Evolutionary conservation across 2,888 invertebrate species (phyloP).

Genomic region (Lasioglossum oenotherae): DNA sequence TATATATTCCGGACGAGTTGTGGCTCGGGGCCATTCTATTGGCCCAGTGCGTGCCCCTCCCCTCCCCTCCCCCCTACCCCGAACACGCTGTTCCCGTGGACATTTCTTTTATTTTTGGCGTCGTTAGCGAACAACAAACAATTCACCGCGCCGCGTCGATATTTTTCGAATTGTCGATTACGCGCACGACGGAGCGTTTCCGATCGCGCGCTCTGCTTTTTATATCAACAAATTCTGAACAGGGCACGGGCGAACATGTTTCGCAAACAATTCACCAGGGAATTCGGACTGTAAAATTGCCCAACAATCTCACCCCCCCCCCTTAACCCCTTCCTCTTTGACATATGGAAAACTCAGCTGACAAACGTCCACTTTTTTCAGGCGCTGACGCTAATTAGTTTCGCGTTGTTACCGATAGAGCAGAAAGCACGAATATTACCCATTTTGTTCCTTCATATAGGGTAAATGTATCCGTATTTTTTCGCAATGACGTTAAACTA

Average conservation of each 20-base stretch:
- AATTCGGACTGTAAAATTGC: constrained; percentile 15
- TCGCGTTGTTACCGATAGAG: background rate
- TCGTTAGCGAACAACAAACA: constrained; percentile 32
- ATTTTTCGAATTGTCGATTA: constrained; percentile 42
- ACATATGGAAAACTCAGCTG: background rate
- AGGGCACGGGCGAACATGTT: background rate
- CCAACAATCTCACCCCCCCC: background rate
- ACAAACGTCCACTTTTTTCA: background rate
- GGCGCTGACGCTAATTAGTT: background rate
- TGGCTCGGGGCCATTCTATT: constrained; percentile 6
- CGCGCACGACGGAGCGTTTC: constrained; percentile 6
- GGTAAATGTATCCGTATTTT: no score
- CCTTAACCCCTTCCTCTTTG: background rate
- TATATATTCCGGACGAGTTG: constrained; percentile 28
- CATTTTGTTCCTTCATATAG: background rate
- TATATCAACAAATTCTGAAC: constrained; percentile 10
- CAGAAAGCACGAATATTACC: background rate
- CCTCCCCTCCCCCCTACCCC: background rate
- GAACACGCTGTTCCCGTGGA: background rate
- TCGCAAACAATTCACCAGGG: constrained; percentile 2
- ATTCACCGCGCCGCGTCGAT: constrained; percentile 25
- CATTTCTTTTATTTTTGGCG: constrained; percentile 3
- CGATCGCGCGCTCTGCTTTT: constrained; percentile 23
- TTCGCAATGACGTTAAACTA: no score
- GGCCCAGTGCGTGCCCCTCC: background rate